A percentile compares a stretch with the other conserved stretches of the same genome.
Evolutionary conservation across 2,113 vertebrate genomes (phyloP).

Genomic region (Muscicapa adusta): DNA sequence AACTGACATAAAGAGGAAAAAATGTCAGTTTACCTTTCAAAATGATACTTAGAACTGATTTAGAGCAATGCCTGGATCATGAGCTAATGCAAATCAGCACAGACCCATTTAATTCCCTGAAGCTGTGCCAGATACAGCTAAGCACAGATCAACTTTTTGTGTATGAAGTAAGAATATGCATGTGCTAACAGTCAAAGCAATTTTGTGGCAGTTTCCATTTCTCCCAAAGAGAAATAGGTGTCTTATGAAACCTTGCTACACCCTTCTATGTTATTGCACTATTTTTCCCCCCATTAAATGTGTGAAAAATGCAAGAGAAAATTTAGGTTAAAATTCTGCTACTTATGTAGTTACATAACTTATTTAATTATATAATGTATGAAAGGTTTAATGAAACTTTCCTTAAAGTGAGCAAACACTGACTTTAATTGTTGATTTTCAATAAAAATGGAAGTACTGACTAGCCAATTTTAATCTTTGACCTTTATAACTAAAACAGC

Average conservation of each 20-base stretch:
- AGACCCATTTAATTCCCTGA: neutral
- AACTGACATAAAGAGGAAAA: neutral
- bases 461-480: neutral
- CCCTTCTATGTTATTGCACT: neutral
- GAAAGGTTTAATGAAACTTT: neutral
- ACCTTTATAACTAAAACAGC: neutral
- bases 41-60: neutral
- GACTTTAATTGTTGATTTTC: neutral
- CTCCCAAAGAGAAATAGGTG: neutral
- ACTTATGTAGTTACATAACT: neutral
- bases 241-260: neutral
- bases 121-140: neutral
- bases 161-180: neutral
- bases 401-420: neutral
- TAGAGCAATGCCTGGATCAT: neutral
- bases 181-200: neutral
- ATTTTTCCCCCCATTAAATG: neutral
- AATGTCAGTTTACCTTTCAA: neutral
- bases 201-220: neutral
- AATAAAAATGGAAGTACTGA: neutral
- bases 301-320: neutral
- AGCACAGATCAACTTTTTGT: neutral
- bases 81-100: neutral
- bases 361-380: neutral
- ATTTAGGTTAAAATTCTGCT: neutral